Evolutionary conservation across 1,140 invertebrate species (phyloP), one percentile per base, ranked within the genome.

Genomic region (Diabrotica virgifera): DNA sequence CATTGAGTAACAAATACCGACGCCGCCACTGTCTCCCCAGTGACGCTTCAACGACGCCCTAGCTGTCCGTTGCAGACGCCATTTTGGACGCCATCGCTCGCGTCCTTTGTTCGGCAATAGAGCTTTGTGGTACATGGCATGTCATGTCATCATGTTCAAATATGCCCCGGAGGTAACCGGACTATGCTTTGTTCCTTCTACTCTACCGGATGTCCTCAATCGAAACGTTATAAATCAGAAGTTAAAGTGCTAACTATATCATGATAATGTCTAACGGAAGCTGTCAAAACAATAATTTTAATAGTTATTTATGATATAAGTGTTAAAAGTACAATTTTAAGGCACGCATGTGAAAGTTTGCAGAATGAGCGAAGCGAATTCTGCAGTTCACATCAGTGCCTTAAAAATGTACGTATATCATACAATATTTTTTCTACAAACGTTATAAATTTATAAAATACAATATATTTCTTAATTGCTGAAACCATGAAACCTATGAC

Each of bases 21-120:
- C 53, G 11, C 53, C 57, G 40, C 57, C 57, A 46, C 57, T 59
- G 57, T 6, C 36, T 24, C 40, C 53, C 53, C 10, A 46, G 40
- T 40, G 57, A 59, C 57, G 57, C 57, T 59, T 36, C 40, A 59
- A 10, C 40, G 62, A 58, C 70, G 66, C 70, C 68, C 65, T 40
- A 72, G 70, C 65, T 72, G 70, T 72, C 70, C 64, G 63, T 53
- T 56, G 57, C 62, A 72, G 65, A 67, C 65, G 70, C 70, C 70
- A 72, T 72, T 62, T 72, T 72, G 70, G 70, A 70, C 70, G 70
- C 70, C 70, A 70, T 72, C 56, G 61, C 61, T 57, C 54, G 57
- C 63, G 65, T 67, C 63, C 65, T 71, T 71, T 71, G 67, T 69
- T 63, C 38, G 50, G 37, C 36, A 46, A 51, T 57, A 64, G 59